Evolutionary conservation across 2,113 vertebrate species (phyloP).

Genomic region (Phrynosoma blainvillii): DNA sequence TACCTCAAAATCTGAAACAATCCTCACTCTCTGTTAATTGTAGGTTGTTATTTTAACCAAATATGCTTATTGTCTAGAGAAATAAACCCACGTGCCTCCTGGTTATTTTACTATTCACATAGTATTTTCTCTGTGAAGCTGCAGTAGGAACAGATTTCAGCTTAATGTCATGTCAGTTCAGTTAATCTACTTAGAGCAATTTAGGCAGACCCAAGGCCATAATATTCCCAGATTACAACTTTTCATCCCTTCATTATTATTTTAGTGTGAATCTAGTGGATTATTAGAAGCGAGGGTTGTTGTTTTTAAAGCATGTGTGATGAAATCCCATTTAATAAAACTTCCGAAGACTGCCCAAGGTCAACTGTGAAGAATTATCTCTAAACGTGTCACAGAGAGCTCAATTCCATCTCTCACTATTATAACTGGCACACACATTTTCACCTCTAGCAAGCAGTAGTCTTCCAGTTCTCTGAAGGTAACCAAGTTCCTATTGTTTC

Average conservation of each 20-base stretch:
- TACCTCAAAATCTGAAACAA: neutral
- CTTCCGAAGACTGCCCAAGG: neutral
- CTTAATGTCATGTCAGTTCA: neutral
- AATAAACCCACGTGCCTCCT: neutral
- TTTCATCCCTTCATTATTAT: slow-evolving; percentile 26
- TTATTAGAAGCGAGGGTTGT: slow-evolving; percentile 4
- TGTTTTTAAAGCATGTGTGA: neutral
- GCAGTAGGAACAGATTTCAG: neutral
- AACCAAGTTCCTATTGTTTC: neutral
- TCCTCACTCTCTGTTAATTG: neutral
- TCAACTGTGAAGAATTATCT: neutral
- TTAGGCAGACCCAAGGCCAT: slow-evolving; percentile 7
- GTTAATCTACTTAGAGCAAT: slow-evolving; percentile 8
- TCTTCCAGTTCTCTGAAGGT: neutral
- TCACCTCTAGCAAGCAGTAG: neutral
- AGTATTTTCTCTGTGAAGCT: neutral
- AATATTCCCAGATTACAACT: neutral
- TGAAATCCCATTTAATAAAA: neutral
- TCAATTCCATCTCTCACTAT: neutral
- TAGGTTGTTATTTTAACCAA: neutral
- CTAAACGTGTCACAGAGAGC: neutral
- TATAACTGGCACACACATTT: neutral
- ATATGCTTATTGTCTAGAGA: neutral
- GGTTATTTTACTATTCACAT: neutral
- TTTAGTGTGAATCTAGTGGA: slow-evolving; percentile 3